Conservation (phyloP, 2,113 vertebrate genomes). For the Mus pahari region DNA sequence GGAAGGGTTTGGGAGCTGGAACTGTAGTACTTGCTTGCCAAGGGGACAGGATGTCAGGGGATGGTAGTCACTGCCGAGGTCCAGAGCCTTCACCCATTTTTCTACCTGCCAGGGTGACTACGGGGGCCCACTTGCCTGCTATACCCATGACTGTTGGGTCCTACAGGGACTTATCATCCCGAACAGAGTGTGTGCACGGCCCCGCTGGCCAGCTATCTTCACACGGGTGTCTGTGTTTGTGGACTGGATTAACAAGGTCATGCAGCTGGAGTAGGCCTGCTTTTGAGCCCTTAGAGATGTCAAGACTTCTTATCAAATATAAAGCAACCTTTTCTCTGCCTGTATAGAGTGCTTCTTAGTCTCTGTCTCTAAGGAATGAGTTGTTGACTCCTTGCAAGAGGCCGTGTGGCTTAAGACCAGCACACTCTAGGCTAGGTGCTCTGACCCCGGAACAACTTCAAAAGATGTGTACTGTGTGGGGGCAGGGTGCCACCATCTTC, state of each 20-base stretch:
- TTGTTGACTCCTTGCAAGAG: background rate
- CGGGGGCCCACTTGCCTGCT: constrained; percentile 95
- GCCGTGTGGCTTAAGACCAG: background rate
- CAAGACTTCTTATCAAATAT: constrained; percentile 18
- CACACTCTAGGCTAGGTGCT: background rate
- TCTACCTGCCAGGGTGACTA: constrained; percentile 92
- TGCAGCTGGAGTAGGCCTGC: constrained; percentile 89
- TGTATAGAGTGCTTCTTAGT: constrained; percentile 31
- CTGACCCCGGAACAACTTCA: background rate
- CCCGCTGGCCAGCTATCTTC: constrained; percentile 93
- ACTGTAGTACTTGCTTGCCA: background rate
- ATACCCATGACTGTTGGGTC: constrained; percentile 97
- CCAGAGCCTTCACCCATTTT: background rate
- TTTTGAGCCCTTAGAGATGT: background rate
- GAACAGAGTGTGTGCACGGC: constrained; percentile 93
- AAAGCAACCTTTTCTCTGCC: constrained; percentile 48
- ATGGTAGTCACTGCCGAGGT: background rate
- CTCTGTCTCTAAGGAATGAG: constrained; percentile 26
- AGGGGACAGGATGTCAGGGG: background rate
- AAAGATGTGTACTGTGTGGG: background rate
- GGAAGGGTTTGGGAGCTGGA: background rate
- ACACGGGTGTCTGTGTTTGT: constrained; percentile 94
- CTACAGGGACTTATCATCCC: constrained; percentile 97
- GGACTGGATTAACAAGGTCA: constrained; percentile 98
- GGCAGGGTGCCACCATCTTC: background rate